These are phyloP conservation scores for Tipula helvola DNA, from an alignment of 2,888 invertebrate genomes.

Conservation along the genomic window DNA sequence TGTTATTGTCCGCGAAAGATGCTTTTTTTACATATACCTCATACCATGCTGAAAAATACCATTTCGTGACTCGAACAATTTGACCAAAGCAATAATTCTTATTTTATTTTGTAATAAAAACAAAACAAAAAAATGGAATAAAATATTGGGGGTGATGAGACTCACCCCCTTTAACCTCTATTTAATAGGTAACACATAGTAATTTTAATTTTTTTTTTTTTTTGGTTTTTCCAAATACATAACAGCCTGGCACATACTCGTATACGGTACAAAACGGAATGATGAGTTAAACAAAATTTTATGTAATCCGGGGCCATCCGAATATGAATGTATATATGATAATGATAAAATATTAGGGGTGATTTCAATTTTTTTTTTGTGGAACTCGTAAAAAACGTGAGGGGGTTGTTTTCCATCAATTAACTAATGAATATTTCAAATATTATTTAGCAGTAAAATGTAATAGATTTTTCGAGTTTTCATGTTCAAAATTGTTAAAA, in stretches of 20 bases:
- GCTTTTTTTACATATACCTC: background rate
- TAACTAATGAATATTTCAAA: conserved; percentile 4
- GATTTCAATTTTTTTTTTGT: background rate
- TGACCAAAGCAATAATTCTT: background rate
- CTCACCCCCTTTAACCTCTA: background rate
- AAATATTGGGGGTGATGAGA: background rate
- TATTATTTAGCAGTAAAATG: background rate
- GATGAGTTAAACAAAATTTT: background rate
- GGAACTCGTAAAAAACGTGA: background rate
- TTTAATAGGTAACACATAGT: background rate
- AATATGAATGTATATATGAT: background rate
- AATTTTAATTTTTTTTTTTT: background rate
- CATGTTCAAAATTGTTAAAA: background rate
- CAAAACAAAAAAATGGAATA: background rate
- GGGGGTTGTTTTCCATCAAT: background rate
- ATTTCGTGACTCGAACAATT: background rate
- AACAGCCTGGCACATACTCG: background rate
- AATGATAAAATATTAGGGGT: conserved; percentile 4
- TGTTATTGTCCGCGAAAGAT: background rate
- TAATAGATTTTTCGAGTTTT: background rate
- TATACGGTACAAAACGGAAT: background rate
- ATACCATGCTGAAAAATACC: background rate
- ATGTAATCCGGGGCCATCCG: background rate
- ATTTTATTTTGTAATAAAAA: conserved; percentile 4
- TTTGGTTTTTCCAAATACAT: background rate